These are phyloP conservation scores for Capromys pilorides DNA, from an alignment of 2,797 vertebrate species.

Conservation along the genomic window DNA sequence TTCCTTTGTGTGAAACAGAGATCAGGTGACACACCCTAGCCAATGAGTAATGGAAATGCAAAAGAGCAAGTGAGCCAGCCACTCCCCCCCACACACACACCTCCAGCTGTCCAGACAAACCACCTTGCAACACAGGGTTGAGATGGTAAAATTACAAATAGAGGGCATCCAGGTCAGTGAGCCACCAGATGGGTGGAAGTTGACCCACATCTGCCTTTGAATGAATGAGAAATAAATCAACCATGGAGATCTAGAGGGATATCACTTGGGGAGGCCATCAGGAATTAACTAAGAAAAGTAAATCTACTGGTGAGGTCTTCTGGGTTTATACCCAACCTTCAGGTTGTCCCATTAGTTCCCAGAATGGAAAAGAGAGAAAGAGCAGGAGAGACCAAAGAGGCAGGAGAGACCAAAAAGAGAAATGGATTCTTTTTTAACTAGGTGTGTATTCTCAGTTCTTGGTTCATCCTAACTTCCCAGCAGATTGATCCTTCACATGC, in stretches of 20 bases:
- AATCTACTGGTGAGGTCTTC: background rate
- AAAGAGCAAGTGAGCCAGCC: rapidly evolving
- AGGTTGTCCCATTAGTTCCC: background rate
- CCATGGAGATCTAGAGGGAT: background rate
- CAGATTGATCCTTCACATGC: background rate
- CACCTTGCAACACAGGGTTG: background rate
- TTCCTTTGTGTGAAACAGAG: background rate
- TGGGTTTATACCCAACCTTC: background rate
- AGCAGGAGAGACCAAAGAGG: rapidly evolving
- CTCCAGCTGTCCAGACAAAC: background rate
- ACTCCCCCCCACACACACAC: too few species aligned
- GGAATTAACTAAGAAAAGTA: background rate
- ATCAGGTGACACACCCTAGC: background rate
- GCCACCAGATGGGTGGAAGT: background rate
- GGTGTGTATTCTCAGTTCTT: background rate
- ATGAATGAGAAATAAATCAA: background rate
- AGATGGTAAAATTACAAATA: background rate
- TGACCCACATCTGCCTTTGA: rapidly evolving
- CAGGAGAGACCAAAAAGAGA: too few species aligned
- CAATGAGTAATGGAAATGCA: background rate
- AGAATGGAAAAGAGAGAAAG: background rate
- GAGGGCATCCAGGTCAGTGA: background rate
- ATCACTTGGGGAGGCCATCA: rapidly evolving
- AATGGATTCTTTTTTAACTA: background rate
- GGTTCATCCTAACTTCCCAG: background rate